These are phyloP conservation scores for Tupaia tana DNA, from an alignment of 2,113 vertebrate species.

Conservation along the genomic window DNA sequence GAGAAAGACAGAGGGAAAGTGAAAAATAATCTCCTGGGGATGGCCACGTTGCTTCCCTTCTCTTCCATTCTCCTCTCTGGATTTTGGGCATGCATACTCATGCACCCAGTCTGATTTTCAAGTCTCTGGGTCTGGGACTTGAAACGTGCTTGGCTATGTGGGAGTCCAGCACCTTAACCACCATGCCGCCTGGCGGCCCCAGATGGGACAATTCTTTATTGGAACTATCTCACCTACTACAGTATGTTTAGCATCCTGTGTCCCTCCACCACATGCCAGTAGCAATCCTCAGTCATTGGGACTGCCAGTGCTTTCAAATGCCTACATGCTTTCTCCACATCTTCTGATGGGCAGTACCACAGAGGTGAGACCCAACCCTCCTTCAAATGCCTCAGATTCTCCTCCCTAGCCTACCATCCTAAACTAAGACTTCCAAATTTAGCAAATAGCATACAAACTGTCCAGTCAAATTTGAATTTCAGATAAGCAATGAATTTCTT, in stretches of 20 bases:
- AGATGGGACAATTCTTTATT: neutral
- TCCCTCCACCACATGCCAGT: neutral
- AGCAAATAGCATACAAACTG: neutral
- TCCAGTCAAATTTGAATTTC: conserved; percentile 27
- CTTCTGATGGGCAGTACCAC: neutral
- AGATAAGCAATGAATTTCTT: neutral
- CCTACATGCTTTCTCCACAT: neutral
- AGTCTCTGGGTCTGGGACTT: no score
- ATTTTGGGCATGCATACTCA: no score
- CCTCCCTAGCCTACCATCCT: neutral
- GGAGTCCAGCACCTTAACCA: no score
- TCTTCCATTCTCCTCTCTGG: no score
- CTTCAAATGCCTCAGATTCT: neutral
- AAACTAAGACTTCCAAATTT: conserved; percentile 2
- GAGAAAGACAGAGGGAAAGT: no score
- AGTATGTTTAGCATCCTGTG: neutral
- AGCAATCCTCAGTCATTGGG: neutral
- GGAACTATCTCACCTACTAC: neutral
- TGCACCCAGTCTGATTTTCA: no score
- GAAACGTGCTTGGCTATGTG: no score
- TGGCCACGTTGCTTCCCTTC: no score
- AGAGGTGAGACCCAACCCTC: neutral
- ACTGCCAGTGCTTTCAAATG: neutral
- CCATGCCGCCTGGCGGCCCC: no score
- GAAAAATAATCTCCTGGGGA: no score